Percentiles rank a stretch among this genome's conserved stretches.
Conservation (phyloP, 2,888 invertebrate species). For the Podabrus alpinus region DNA sequence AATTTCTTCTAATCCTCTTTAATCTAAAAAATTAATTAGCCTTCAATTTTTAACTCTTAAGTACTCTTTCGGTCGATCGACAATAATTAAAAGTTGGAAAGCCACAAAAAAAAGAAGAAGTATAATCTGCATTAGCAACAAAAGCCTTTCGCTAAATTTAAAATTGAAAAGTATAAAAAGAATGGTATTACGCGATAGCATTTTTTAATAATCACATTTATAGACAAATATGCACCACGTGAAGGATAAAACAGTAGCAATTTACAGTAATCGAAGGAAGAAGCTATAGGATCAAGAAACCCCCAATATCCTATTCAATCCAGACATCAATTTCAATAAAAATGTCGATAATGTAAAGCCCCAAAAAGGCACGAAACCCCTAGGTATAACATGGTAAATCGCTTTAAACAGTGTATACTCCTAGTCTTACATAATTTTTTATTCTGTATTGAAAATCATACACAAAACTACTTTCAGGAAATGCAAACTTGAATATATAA, state of each 20-base stretch:
- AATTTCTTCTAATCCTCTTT: background rate
- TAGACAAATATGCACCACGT: conserved; percentile 1
- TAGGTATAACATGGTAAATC: conserved; percentile 29
- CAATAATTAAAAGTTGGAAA: background rate
- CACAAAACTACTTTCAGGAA: background rate
- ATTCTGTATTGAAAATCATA: conserved; percentile 2
- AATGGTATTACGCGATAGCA: background rate
- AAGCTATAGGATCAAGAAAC: conserved; percentile 44
- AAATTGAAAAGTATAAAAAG: background rate
- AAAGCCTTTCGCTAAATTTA: background rate
- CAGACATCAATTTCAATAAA: conserved; percentile 54
- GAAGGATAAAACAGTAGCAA: conserved; percentile 30
- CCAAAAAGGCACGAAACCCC: conserved; percentile 40
- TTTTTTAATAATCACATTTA: conserved; percentile 4
- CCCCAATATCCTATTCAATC: conserved; percentile 48
- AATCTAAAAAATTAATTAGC: background rate
- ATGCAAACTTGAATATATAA: background rate
- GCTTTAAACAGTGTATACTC: conserved; percentile 23
- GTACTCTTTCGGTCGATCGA: background rate
- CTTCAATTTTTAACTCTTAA: background rate
- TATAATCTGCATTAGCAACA: background rate
- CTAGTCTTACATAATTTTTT: conserved; percentile 16
- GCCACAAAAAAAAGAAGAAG: too few relatives aligned
- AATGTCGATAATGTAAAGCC: conserved; percentile 46
- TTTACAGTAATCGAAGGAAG: conserved; percentile 46